Percentiles rank a stretch among this genome's conserved stretches.
Conservation (phyloP, 2,113 vertebrate species). For the Chauna torquata region DNA sequence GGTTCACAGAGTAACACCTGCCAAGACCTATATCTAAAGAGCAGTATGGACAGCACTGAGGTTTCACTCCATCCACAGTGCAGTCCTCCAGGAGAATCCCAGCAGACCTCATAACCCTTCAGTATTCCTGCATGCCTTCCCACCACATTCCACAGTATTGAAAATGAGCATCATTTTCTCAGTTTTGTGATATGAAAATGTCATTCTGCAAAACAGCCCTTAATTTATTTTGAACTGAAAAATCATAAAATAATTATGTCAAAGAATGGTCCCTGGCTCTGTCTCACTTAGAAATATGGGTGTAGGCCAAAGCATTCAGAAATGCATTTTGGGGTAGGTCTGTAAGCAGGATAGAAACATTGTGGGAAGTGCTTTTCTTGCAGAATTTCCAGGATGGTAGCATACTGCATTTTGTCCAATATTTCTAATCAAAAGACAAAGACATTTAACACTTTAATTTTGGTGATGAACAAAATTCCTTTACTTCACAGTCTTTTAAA, state of each 20-base stretch:
- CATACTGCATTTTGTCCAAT: background rate
- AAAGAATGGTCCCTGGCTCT: background rate
- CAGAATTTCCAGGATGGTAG: background rate
- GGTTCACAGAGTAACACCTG: background rate
- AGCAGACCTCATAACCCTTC: background rate
- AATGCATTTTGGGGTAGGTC: background rate
- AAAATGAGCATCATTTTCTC: background rate
- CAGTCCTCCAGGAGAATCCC: background rate
- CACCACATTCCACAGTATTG: rapidly evolving
- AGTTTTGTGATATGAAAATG: background rate
- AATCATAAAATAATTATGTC: background rate
- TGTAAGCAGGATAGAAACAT: background rate
- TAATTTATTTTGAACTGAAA: background rate
- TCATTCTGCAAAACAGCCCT: background rate
- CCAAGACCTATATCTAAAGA: background rate
- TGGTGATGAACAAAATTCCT: background rate
- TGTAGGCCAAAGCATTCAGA: background rate
- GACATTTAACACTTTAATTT: background rate
- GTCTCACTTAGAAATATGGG: background rate
- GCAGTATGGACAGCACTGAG: background rate
- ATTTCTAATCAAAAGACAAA: background rate
- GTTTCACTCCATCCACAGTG: background rate
- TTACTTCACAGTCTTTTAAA: background rate
- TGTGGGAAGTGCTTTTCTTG: background rate
- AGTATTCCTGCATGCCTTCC: background rate